These are phyloP conservation scores for Sinopyrophorus schimmeli DNA, from an alignment of 2,888 invertebrate species.

Conservation along the genomic window DNA sequence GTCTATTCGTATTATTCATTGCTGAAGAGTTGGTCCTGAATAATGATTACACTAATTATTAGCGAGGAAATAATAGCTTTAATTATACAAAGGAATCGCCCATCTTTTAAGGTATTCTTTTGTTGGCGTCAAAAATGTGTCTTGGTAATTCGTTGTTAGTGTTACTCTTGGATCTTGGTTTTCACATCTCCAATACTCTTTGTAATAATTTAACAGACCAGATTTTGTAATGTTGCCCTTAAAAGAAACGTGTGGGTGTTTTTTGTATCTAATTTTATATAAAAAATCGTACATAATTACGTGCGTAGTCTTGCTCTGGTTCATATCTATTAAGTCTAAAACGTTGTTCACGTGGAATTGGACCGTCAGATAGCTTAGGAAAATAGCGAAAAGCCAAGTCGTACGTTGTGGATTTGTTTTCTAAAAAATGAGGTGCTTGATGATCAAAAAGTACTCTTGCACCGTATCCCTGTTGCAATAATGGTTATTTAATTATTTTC, in stretches of 20 bases:
- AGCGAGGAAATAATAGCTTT: not conserved
- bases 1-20: slow-evolving; percentile 4
- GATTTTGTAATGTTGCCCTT: slow-evolving; percentile 20
- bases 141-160: slow-evolving; percentile 17
- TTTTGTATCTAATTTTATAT: not conserved
- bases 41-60: no score
- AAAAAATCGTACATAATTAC: slow-evolving; percentile 18
- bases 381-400: slow-evolving; percentile 21
- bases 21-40: slow-evolving; percentile 22
- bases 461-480: slow-evolving; percentile 18
- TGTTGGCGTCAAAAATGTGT: slow-evolving; percentile 14
- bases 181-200: slow-evolving; percentile 18
- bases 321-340: slow-evolving; percentile 19
- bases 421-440: slow-evolving; percentile 19
- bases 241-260: not conserved
- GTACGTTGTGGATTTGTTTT: slow-evolving; percentile 23
- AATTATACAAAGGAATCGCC: slow-evolving; percentile 13
- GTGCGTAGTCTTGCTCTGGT: slow-evolving; percentile 23
- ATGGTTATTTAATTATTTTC: not conserved
- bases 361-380: slow-evolving; percentile 14
- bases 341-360: slow-evolving; percentile 12
- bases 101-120: not conserved
- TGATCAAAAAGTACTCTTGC: slow-evolving; percentile 24
- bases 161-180: slow-evolving; percentile 20
- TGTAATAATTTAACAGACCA: slow-evolving; percentile 14